Evolutionary conservation across 2,797 vertebrate genomes (phyloP), one percentile per base, ranked within the genome.

Genomic region (Pipistrellus kuhlii): DNA sequence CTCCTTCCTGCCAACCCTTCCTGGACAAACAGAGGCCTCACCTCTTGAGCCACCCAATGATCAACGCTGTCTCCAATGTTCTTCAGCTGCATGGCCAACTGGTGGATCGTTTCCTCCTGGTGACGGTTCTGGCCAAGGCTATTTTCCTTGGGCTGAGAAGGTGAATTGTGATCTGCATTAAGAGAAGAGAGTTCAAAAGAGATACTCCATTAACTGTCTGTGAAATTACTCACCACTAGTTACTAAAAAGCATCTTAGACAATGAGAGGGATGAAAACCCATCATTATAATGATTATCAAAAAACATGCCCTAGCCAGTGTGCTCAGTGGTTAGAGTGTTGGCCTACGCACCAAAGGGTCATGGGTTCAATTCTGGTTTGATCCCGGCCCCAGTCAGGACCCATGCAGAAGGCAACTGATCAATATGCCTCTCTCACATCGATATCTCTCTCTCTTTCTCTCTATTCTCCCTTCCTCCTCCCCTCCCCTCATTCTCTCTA

Each of bases 41-140:
- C 97, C 96, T 96, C 96, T 80, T 25, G 94, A 82, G 75, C 21
- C 64, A 89, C 57, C 66, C 84, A 83, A 1, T 57, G 82, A 30
- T 96, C 4, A 7, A 96, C 87, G 76, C 73, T 90, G 71, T 97
- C 97, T 6, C 95, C 95, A 64, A 87, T 90, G 59, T 35, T 35
- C 91, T 94, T 95, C 53, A 97, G 85, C 81, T 95, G 84, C 91
- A 69, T 18, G 85, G 89, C 90, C 87, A 97, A 23, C 23, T 72
- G 88, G 77, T 57, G 73, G 53, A 93, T 76, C 27, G 46, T 15
- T 59, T 96, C 94, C 41, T 85, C 89, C 78, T 88, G 94, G 8
- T 57, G 64, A 53, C 0, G 18, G 41, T 46, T 80, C 94, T 57
- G 93, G 55, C 10, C 55, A 30, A 3, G 0, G n/a, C 23, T 48